Conservation (phyloP, 2,797 vertebrate genomes). For the Mastacembelus armatus region DNA sequence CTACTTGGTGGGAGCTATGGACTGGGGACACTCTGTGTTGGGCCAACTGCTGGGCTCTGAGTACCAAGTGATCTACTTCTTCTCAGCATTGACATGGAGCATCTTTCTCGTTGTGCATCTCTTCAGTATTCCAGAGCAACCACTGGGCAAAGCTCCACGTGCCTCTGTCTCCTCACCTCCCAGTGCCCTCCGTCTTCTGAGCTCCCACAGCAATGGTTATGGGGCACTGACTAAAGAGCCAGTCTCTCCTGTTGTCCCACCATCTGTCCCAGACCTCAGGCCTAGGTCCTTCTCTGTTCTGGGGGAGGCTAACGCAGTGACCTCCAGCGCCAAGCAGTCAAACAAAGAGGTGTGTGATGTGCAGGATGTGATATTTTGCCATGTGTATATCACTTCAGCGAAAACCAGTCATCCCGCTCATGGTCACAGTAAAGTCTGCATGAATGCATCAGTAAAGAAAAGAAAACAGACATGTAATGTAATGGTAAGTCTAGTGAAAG, state of each 20-base stretch:
- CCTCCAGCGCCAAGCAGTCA: slow-evolving; percentile 77
- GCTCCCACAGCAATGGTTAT: slow-evolving; percentile 73
- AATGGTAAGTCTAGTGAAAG: too few species aligned
- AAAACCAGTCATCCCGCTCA: neutral
- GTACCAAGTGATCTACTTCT: slow-evolving; percentile 97
- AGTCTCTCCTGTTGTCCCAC: neutral
- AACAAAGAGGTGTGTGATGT: slow-evolving; percentile 78
- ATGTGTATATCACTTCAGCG: neutral
- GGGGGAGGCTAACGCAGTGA: slow-evolving; percentile 77
- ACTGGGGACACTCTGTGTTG: slow-evolving; percentile 90
- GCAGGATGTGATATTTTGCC: neutral
- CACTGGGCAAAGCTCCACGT: slow-evolving; percentile 72
- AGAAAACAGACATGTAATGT: too few species aligned
- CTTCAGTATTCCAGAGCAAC: slow-evolving; percentile 92
- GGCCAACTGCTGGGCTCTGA: slow-evolving; percentile 89
- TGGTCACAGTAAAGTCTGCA: too few species aligned
- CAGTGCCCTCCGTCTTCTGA: slow-evolving; percentile 69
- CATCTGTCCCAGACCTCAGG: slow-evolving; percentile 67
- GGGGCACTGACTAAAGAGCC: slow-evolving; percentile 83
- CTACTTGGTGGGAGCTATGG: slow-evolving; percentile 94
- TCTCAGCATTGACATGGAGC: slow-evolving; percentile 88
- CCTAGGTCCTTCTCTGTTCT: slow-evolving; percentile 76
- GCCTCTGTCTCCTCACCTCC: slow-evolving; percentile 27
- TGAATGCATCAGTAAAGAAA: too few species aligned
- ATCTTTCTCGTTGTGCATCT: slow-evolving; percentile 89